A percentile compares a stretch with the other conserved stretches of the same genome.
These are phyloP conservation scores for Pterocles burchelli DNA, from an alignment of 2,113 vertebrate species.

Conservation along the genomic window DNA sequence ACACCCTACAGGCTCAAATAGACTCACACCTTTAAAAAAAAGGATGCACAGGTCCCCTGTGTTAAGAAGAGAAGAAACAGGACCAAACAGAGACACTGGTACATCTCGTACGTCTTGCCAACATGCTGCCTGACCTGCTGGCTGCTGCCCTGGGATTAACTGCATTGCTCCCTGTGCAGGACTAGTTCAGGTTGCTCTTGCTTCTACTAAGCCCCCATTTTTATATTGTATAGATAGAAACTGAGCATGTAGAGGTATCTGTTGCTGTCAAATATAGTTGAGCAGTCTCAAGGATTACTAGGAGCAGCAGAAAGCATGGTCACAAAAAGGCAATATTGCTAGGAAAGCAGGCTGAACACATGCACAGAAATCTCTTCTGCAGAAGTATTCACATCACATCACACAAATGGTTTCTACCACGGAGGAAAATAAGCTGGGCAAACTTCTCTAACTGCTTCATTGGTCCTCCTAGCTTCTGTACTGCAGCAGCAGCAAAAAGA, in stretches of 20 bases:
- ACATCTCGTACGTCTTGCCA: not conserved
- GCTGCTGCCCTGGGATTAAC: not conserved
- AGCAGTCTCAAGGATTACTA: not conserved
- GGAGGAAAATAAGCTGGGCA: not conserved
- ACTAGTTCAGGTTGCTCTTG: not conserved
- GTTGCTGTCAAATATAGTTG: not conserved
- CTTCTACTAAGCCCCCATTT: not conserved
- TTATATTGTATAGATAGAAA: not conserved
- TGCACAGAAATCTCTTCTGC: not conserved
- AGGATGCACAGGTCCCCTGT: accelerated
- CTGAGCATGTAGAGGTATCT: not conserved
- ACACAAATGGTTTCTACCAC: not conserved
- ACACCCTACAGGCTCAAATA: not conserved
- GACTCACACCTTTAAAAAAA: not conserved
- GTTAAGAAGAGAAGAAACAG: not conserved
- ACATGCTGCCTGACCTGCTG: not conserved
- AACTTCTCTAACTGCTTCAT: not conserved
- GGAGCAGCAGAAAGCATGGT: not conserved
- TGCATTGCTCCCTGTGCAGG: not conserved
- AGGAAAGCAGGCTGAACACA: not conserved
- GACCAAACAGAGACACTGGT: not conserved
- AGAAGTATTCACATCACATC: not conserved
- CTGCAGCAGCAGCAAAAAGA: not conserved
- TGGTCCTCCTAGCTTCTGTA: not conserved
- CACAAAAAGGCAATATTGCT: not conserved